Percentiles rank a stretch among this genome's conserved stretches.
phyloP scores from a whole-genome alignment of 1,140 invertebrate species.

The Achroia grisella region DNA sequence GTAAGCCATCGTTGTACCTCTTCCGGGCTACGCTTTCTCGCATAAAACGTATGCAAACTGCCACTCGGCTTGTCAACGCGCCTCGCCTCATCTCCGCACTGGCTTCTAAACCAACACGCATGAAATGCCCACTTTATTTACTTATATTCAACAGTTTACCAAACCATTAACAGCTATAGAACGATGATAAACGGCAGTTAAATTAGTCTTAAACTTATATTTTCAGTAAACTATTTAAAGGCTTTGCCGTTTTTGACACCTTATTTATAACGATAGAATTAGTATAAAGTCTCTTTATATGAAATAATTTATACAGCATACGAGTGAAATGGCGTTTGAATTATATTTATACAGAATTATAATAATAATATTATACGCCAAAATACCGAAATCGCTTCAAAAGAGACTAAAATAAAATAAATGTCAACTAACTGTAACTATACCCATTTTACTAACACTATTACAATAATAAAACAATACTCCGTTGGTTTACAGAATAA shows the following conservation, averaged over 20 bases:
- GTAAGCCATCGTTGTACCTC: slow-evolving; percentile 43
- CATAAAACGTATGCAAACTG: slow-evolving; percentile 56
- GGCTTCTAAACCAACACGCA: slow-evolving; percentile 28
- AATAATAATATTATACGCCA: too few species aligned
- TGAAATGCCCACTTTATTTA: slow-evolving; percentile 29
- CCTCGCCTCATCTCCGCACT: slow-evolving; percentile 18
- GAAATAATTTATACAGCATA: slow-evolving; percentile 3
- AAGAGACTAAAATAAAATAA: too few species aligned
- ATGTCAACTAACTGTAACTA: too few species aligned
- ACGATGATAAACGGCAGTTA: slow-evolving; percentile 13
- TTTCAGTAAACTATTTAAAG: too few species aligned
- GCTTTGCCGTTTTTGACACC: too few species aligned
- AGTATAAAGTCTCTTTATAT: too few species aligned
- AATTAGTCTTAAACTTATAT: neutral
- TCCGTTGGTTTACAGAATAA: too few species aligned
- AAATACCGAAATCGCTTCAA: too few species aligned
- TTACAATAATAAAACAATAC: too few species aligned
- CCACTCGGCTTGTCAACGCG: slow-evolving; percentile 46
- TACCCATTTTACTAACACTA: too few species aligned
- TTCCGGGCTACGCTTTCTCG: slow-evolving; percentile 54
- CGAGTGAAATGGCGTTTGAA: too few species aligned
- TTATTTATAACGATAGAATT: too few species aligned
- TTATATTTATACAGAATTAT: neutral
- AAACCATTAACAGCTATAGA: slow-evolving; percentile 31
- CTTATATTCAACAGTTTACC: slow-evolving; percentile 25